A percentile compares a stretch with the other conserved stretches of the same genome.
phyloP scores from a whole-genome alignment of 2,888 invertebrate species.

The Scrobipalpa costella region DNA sequence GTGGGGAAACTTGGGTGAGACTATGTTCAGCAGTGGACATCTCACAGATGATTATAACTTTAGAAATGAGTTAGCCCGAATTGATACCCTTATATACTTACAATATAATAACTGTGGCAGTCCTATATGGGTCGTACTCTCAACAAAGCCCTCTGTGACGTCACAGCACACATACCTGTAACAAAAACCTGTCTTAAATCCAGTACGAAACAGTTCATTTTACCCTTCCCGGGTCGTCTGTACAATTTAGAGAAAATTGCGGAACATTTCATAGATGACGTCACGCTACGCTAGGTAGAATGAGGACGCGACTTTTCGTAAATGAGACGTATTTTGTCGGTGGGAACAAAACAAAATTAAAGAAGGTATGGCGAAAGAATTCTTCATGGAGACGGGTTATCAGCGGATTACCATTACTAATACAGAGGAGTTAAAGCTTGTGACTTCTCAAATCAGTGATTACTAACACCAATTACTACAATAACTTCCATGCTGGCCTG shows the following conservation, averaged over 20 bases:
- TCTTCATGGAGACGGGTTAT: not conserved
- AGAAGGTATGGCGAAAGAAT: not conserved
- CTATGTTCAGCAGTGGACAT: no score
- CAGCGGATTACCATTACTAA: no score
- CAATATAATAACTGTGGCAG: not conserved
- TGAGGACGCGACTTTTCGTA: constrained; percentile 8
- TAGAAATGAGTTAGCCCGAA: no score
- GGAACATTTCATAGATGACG: constrained; percentile 11
- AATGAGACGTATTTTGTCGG: constrained; percentile 14
- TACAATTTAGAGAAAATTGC: not conserved
- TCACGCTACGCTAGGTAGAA: constrained; percentile 18
- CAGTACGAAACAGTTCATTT: not conserved
- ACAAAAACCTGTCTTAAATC: constrained; percentile 1
- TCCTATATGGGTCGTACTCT: not conserved
- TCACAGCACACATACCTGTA: not conserved
- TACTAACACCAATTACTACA: no score
- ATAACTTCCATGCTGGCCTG: no score
- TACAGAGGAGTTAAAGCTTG: no score
- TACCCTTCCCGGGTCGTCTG: not conserved
- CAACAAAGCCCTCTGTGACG: not conserved
- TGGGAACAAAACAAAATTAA: not conserved
- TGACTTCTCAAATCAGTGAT: no score
- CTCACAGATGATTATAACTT: no score
- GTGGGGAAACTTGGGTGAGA: no score
- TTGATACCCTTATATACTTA: not conserved